Percentiles rank a stretch among this genome's conserved stretches.
phyloP scores from a whole-genome alignment of 2,113 vertebrate genomes.

The Jacana jacana region DNA sequence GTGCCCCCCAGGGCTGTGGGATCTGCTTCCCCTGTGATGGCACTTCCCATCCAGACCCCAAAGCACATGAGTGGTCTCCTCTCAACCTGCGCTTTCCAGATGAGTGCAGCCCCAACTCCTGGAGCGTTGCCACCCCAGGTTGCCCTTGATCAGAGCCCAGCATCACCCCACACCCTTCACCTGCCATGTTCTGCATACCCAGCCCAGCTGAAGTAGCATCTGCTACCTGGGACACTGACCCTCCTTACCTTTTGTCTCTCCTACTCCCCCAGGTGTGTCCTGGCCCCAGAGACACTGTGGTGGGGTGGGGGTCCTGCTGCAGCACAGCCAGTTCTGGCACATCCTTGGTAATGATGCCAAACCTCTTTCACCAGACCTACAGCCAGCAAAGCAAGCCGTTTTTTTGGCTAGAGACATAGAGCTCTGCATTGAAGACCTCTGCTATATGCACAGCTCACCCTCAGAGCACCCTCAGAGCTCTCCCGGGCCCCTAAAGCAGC shows the following conservation, averaged over 20 bases:
- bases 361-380: background rate
- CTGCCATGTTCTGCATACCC: fast-evolving
- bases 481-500: background rate
- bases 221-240: background rate
- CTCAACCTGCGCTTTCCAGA: fast-evolving
- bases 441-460: background rate
- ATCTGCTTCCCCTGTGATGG: background rate
- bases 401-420: background rate
- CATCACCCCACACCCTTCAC: background rate
- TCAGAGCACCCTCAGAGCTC: background rate
- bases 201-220: background rate
- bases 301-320: background rate
- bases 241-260: fast-evolving
- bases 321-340: background rate
- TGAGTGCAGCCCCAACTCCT: fast-evolving
- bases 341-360: background rate
- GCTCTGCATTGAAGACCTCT: background rate
- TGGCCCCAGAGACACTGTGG: background rate
- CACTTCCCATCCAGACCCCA: background rate
- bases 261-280: background rate
- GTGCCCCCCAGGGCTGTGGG: background rate
- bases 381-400: background rate
- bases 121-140: fast-evolving
- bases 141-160: background rate
- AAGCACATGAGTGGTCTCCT: background rate